A percentile compares a stretch with the other conserved stretches of the same genome.
Evolutionary conservation across 2,797 vertebrate genomes (phyloP).

Genomic region (Psittacula echo): DNA sequence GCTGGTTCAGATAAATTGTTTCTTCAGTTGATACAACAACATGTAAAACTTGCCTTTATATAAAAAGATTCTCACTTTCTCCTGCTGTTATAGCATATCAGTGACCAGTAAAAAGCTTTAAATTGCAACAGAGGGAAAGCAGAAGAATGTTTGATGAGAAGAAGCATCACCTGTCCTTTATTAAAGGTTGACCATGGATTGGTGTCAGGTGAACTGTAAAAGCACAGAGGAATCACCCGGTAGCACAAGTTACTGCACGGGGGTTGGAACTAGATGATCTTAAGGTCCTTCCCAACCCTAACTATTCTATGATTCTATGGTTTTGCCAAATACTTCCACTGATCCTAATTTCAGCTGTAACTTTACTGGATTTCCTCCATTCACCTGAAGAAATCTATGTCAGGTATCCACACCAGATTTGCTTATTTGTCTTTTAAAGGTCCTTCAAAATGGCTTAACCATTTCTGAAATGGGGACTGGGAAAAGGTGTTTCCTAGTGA

Average conservation of each 20-base stretch:
- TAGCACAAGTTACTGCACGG: background rate
- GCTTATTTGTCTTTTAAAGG: background rate
- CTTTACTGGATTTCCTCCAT: background rate
- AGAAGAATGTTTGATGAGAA: background rate
- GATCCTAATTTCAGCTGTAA: background rate
- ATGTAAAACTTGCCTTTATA: background rate
- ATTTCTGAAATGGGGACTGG: background rate
- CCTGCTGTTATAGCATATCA: background rate
- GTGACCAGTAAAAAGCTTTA: background rate
- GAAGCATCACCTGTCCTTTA: background rate
- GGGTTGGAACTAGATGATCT: no score
- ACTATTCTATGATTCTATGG: background rate
- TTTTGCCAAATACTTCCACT: background rate
- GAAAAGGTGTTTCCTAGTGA: background rate
- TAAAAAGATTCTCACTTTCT: background rate
- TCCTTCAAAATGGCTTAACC: background rate
- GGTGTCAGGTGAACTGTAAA: background rate
- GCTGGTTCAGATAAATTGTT: background rate
- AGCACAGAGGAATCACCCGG: background rate
- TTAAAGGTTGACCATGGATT: background rate
- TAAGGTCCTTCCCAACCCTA: no score
- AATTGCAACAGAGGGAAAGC: background rate
- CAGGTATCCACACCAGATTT: background rate
- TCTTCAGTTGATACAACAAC: background rate
- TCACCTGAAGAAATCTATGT: background rate